These are phyloP conservation scores for Argyresthia goedartella DNA, from an alignment of 2,888 invertebrate species.

Conservation along the genomic window DNA sequence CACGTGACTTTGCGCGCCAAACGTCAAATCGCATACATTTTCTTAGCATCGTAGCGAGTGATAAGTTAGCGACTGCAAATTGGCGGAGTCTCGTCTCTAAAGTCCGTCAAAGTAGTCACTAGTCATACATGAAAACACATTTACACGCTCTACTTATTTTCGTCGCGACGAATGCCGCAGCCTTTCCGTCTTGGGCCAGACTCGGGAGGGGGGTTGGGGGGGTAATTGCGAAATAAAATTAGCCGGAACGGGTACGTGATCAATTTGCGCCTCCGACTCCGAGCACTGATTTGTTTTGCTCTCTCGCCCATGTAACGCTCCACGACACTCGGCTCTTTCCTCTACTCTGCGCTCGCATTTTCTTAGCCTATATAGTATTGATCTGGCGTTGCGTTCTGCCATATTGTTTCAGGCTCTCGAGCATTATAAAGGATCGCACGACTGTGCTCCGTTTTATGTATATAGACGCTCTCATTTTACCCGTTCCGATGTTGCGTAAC, in stretches of 20 bases:
- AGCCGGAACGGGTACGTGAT: conserved; percentile 70
- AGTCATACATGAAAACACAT: not conserved
- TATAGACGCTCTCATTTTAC: not conserved
- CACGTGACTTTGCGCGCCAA: too few relatives aligned
- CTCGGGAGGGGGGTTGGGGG: conserved; percentile 12
- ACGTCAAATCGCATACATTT: too few relatives aligned
- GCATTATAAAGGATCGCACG: conserved; percentile 1
- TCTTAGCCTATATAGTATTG: conserved; percentile 68
- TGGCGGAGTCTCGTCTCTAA: too few relatives aligned
- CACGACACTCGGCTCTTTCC: conserved; percentile 22
- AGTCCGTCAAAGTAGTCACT: too few relatives aligned
- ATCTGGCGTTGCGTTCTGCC: conserved; percentile 44
- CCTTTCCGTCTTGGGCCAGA: conserved; percentile 15
- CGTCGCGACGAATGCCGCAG: conserved; percentile 66
- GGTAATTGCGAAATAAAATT: conserved; percentile 72
- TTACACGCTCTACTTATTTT: conserved; percentile 10
- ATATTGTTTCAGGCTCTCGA: conserved; percentile 36
- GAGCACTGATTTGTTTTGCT: conserved; percentile 62
- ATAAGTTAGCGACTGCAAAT: too few relatives aligned
- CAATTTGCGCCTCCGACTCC: conserved; percentile 71
- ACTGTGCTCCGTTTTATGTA: not conserved
- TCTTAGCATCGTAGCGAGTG: too few relatives aligned
- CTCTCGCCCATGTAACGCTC: conserved; percentile 20
- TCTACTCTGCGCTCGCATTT: conserved; percentile 36
- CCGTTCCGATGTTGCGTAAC: not conserved